Percentiles rank a stretch among this genome's conserved stretches.
Evolutionary conservation across 2,888 invertebrate genomes (phyloP).

Genomic region (Deilephila porcellus): DNA sequence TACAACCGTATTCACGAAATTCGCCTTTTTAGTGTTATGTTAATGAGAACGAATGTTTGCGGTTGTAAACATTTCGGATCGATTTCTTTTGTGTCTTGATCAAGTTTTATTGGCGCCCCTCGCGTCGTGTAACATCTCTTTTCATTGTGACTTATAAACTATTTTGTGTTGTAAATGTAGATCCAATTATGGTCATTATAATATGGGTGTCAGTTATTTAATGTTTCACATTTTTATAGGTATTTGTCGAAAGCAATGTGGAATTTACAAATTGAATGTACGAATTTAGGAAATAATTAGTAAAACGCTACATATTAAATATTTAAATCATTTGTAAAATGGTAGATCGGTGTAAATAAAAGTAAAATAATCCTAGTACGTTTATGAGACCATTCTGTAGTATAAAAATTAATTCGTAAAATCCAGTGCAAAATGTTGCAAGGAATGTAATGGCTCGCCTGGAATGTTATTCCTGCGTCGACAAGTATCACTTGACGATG

Average conservation of each 20-base stretch:
- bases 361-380: neutral
- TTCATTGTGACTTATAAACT: neutral
- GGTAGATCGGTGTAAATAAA: neutral
- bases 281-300: no score
- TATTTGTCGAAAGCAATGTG: neutral
- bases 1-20: conserved; percentile 56
- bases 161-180: neutral
- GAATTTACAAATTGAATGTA: neutral
- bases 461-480: conserved; percentile 23
- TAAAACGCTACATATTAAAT: neutral
- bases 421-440: neutral
- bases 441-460: conserved; percentile 10
- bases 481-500: conserved; percentile 48
- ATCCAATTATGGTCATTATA: neutral
- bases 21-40: conserved; percentile 49
- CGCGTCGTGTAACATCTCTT: conserved; percentile 15
- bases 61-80: conserved; percentile 32
- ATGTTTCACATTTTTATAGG: neutral
- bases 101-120: conserved; percentile 22
- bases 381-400: neutral
- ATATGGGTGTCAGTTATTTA: neutral
- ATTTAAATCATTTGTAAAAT: neutral
- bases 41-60: conserved; percentile 47
- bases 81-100: conserved; percentile 33
- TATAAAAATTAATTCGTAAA: neutral